A percentile compares a stretch with the other conserved stretches of the same genome.
phyloP scores from a whole-genome alignment of 2,797 vertebrate genomes.

The Pagetopsis macropterus region DNA sequence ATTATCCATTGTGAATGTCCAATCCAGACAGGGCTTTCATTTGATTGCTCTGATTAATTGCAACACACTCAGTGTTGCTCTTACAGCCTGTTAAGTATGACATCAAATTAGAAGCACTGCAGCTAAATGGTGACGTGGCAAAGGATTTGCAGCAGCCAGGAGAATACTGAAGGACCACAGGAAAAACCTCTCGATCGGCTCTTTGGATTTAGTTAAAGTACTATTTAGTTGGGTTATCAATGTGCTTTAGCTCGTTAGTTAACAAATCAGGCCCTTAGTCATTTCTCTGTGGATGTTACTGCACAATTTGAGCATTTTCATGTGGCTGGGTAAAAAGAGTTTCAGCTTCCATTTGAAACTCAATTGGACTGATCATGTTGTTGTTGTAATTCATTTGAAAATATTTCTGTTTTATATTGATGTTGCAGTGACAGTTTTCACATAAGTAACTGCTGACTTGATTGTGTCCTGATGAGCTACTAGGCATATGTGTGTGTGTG shows the following conservation, averaged over 20 bases:
- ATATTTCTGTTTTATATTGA: neutral
- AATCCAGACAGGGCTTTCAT: slow-evolving; percentile 65
- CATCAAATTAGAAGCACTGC: slow-evolving; percentile 62
- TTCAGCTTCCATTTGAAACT: no score
- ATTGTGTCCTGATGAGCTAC: slow-evolving; percentile 5
- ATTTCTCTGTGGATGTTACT: slow-evolving; percentile 12
- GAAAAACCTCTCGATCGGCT: slow-evolving; percentile 26
- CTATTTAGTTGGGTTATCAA: slow-evolving; percentile 15
- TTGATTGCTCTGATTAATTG: slow-evolving; percentile 80
- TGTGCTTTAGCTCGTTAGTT: slow-evolving; percentile 5
- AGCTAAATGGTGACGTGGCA: slow-evolving; percentile 68
- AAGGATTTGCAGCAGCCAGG: slow-evolving; percentile 50
- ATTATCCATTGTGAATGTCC: slow-evolving; percentile 73
- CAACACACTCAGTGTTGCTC: slow-evolving; percentile 66
- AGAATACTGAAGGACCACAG: slow-evolving; percentile 45
- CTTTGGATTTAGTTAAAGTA: slow-evolving; percentile 27
- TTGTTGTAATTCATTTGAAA: neutral
- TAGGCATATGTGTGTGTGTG: neutral
- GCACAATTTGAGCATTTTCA: neutral
- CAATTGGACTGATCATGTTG: neutral
- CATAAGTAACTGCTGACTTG: neutral
- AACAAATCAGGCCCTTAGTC: slow-evolving; percentile 9
- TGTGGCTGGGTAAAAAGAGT: no score
- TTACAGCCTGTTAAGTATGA: slow-evolving; percentile 67
- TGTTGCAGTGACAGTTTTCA: neutral